A percentile compares a stretch with the other conserved stretches of the same genome.
These are phyloP conservation scores for Aphis gossypii DNA, from an alignment of 1,140 invertebrate species.

Conservation along the genomic window DNA sequence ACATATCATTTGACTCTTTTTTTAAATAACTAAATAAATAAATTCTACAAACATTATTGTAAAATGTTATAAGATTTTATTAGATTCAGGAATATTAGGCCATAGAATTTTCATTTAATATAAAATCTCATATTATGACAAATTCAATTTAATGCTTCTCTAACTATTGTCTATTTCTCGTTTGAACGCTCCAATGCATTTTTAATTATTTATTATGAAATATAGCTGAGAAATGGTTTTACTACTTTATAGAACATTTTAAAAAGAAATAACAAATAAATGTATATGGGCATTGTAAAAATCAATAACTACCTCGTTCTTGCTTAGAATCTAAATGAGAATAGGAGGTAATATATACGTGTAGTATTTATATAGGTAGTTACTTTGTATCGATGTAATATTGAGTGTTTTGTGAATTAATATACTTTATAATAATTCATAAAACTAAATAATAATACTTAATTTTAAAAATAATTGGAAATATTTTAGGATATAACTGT, in stretches of 20 bases:
- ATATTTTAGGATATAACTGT: not conserved
- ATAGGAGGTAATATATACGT: not conserved
- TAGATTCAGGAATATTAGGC: not conserved
- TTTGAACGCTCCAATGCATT: not conserved
- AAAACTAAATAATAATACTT: not conserved
- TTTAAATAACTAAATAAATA: not conserved
- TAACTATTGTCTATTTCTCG: not conserved
- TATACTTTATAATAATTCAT: not conserved
- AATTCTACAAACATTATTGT: not conserved
- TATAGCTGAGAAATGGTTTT: not conserved
- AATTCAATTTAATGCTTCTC: not conserved
- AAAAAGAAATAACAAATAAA: not conserved
- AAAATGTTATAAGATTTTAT: not conserved
- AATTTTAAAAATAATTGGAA: not conserved
- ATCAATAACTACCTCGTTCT: not conserved
- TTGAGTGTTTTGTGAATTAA: not conserved
- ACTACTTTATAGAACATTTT: not conserved
- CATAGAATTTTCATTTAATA: not conserved
- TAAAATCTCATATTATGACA: not conserved
- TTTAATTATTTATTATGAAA: not conserved
- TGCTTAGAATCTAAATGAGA: not conserved
- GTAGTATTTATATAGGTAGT: not conserved
- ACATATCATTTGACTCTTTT: not conserved
- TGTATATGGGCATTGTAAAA: not conserved
- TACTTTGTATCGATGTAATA: not conserved